Evolutionary conservation across 2,113 vertebrate species (phyloP).

Genomic region (Zonotrichia leucophrys): DNA sequence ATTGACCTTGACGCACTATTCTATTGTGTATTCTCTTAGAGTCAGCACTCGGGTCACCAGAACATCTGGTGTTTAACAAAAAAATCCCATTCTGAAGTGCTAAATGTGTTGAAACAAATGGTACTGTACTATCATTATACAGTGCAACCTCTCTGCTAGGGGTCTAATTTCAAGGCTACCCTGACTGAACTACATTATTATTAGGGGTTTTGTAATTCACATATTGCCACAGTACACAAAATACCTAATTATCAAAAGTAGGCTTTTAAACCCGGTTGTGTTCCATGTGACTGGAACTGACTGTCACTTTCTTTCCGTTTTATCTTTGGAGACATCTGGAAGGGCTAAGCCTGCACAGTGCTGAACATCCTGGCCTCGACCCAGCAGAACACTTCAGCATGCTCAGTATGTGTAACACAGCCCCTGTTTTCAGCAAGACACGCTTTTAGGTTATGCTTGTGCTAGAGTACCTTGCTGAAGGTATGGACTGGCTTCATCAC

Average conservation of each 20-base stretch:
- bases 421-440: background rate
- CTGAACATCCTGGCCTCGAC: background rate
- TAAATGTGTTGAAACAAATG: constrained; percentile 64
- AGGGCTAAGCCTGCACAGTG: background rate
- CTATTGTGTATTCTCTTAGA: constrained; percentile 55
- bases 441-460: background rate
- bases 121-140: constrained; percentile 24
- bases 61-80: constrained; percentile 37
- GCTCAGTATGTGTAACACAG: background rate
- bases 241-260: constrained; percentile 20
- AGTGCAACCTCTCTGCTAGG: constrained; percentile 39
- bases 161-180: constrained; percentile 61
- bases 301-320: background rate
- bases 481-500: background rate
- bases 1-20: constrained; percentile 56
- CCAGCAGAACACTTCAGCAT: background rate
- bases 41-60: background rate
- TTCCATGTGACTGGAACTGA: background rate
- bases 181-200: constrained; percentile 43
- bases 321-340: background rate
- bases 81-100: constrained; percentile 36
- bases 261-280: background rate
- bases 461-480: background rate
- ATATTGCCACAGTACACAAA: constrained; percentile 31
- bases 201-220: constrained; percentile 12